A percentile compares a stretch with the other conserved stretches of the same genome.
phyloP scores from a whole-genome alignment of 2,888 invertebrate species.

The Luffia ferchaultella region DNA sequence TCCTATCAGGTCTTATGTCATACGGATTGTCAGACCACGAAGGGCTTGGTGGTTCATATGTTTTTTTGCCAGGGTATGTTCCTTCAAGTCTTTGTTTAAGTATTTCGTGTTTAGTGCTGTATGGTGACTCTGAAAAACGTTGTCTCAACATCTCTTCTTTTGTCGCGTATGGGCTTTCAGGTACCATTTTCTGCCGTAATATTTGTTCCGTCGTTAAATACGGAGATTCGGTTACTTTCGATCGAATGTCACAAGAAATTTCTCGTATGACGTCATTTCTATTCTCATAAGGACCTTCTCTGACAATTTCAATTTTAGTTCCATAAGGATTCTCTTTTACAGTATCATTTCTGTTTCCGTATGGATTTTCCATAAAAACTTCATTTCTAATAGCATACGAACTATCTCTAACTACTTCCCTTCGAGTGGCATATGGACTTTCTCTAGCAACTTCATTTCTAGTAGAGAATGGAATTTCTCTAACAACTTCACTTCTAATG shows the following conservation, averaged over 20 bases:
- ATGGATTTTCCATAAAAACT: conserved; percentile 26
- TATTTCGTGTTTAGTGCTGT: conserved; percentile 57
- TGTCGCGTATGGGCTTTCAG: conserved; percentile 52
- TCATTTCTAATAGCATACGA: conserved; percentile 21
- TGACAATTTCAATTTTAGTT: conserved; percentile 4
- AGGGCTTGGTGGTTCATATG: conserved; percentile 49
- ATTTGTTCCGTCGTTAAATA: conserved; percentile 59
- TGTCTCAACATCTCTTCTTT: conserved; percentile 62
- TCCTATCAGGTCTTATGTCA: conserved; percentile 46
- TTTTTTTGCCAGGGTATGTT: conserved; percentile 37
- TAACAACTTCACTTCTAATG: conserved; percentile 6
- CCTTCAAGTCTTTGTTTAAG: conserved; percentile 49
- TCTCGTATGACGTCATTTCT: conserved; percentile 39
- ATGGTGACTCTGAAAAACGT: conserved; percentile 58
- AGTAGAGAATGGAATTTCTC: conserved; percentile 11
- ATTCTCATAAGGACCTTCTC: conserved; percentile 16
- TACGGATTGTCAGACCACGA: conserved; percentile 52
- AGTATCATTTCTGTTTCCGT: conserved; percentile 16
- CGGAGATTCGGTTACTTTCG: conserved; percentile 34
- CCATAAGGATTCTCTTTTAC: conserved; percentile 8
- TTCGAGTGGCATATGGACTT: conserved; percentile 16
- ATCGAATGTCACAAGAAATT: conserved; percentile 23
- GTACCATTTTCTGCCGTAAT: conserved; percentile 38
- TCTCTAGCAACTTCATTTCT: conserved; percentile 7
- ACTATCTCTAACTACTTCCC: conserved; percentile 20